phyloP scores from a whole-genome alignment of 1,140 invertebrate genomes.

The Halesus radiatus region DNA sequence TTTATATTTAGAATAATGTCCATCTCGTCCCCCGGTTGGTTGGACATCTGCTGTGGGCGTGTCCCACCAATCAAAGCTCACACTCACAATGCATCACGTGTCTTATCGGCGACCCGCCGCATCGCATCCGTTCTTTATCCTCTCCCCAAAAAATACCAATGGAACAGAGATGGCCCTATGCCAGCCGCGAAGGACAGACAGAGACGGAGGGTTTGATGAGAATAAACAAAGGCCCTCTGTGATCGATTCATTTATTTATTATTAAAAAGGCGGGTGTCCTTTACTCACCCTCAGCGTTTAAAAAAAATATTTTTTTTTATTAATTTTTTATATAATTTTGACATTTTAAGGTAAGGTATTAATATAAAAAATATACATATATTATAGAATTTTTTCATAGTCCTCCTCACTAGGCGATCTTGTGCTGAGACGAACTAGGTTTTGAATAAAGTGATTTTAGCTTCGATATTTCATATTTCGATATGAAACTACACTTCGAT shows the following conservation, averaged over 20 bases:
- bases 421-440: too few species aligned
- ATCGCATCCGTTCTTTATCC: not conserved
- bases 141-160: slow-evolving; percentile 39
- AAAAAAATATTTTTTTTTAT: too few species aligned
- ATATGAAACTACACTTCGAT: too few species aligned
- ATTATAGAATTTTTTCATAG: too few species aligned
- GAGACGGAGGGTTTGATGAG: slow-evolving; percentile 28
- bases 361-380: too few species aligned
- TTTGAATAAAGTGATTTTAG: too few species aligned
- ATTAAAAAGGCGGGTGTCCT: not conserved
- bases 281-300: not conserved
- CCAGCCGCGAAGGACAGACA: not conserved
- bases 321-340: too few species aligned
- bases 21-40: slow-evolving; percentile 47
- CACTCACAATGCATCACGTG: slow-evolving; percentile 51
- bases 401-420: too few species aligned
- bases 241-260: slow-evolving; percentile 47
- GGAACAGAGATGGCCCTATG: slow-evolving; percentile 17
- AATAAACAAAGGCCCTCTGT: slow-evolving; percentile 50
- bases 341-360: too few species aligned
- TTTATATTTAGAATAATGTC: not conserved
- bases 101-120: slow-evolving; percentile 49
- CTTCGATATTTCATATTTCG: too few species aligned
- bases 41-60: slow-evolving; percentile 51
- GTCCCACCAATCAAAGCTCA: slow-evolving; percentile 47